These are phyloP conservation scores for Archaeoteleia sp. DNA, from an alignment of 2,888 invertebrate genomes.

Conservation along the genomic window DNA sequence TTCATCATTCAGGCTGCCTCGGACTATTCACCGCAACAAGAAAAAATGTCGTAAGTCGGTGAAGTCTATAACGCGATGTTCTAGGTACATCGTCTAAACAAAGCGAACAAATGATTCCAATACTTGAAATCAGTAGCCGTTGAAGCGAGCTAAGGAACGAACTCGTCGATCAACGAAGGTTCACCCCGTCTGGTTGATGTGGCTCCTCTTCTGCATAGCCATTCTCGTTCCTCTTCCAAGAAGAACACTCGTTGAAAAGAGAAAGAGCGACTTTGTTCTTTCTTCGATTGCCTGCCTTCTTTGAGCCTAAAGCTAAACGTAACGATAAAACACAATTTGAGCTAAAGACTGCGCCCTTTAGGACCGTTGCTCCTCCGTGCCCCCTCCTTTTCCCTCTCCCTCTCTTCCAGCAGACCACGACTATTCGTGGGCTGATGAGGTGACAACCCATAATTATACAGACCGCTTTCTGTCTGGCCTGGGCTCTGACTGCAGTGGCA, in stretches of 20 bases:
- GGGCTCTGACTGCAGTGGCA: conserved; percentile 73
- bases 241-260: conserved; percentile 54
- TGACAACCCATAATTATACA: conserved; percentile 75
- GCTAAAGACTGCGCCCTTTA: conserved; percentile 69
- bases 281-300: conserved; percentile 51
- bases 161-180: background rate
- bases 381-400: conserved; percentile 53
- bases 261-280: conserved; percentile 28
- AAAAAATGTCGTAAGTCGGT: too few relatives aligned
- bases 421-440: conserved; percentile 70
- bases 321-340: conserved; percentile 74
- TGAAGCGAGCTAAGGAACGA: background rate
- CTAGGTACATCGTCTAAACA: too few relatives aligned
- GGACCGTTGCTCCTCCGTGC: conserved; percentile 44
- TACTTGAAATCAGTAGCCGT: background rate
- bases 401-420: conserved; percentile 21
- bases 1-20: too few relatives aligned
- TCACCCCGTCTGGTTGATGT: background rate
- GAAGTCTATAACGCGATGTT: too few relatives aligned
- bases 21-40: too few relatives aligned
- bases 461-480: conserved; percentile 74
- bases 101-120: background rate
- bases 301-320: conserved; percentile 59
- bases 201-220: conserved; percentile 16
- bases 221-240: conserved; percentile 48